Conservation (phyloP, 2,888 invertebrate genomes). For the Euproctis similis region DNA sequence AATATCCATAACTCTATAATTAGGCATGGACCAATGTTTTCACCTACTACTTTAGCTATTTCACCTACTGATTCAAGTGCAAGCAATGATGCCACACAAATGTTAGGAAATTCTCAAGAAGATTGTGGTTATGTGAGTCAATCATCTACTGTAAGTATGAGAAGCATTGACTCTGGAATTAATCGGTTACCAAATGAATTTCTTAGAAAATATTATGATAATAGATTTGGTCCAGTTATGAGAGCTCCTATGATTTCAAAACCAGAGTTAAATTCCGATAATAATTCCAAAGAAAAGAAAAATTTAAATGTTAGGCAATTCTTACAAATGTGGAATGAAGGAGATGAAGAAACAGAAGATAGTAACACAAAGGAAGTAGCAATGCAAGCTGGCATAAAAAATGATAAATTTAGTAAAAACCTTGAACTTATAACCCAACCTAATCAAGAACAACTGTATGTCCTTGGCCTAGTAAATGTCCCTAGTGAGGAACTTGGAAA, state of each 20-base stretch:
- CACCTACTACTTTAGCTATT: constrained; percentile 58
- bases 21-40: constrained; percentile 55
- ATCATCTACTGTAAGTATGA: constrained; percentile 58
- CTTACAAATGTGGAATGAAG: constrained; percentile 72
- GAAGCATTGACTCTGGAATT: constrained; percentile 54
- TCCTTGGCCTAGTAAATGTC: constrained; percentile 64
- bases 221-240: constrained; percentile 38
- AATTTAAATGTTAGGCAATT: constrained; percentile 64
- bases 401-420: constrained; percentile 29
- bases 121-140: constrained; percentile 71
- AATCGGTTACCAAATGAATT: constrained; percentile 45
- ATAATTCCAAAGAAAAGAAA: constrained; percentile 43
- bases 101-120: constrained; percentile 49
- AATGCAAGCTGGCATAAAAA: constrained; percentile 25
- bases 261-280: constrained; percentile 25
- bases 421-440: constrained; percentile 26
- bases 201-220: constrained; percentile 46
- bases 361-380: constrained; percentile 37
- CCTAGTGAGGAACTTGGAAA: constrained; percentile 65
- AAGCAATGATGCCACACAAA: constrained; percentile 55
- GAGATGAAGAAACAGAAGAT: constrained; percentile 57
- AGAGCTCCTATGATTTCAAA: constrained; percentile 34
- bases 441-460: constrained; percentile 64
- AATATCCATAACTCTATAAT: constrained; percentile 42
- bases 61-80: constrained; percentile 65